phyloP scores from a whole-genome alignment of 2,113 vertebrate genomes.

The Sturnus vulgaris region DNA sequence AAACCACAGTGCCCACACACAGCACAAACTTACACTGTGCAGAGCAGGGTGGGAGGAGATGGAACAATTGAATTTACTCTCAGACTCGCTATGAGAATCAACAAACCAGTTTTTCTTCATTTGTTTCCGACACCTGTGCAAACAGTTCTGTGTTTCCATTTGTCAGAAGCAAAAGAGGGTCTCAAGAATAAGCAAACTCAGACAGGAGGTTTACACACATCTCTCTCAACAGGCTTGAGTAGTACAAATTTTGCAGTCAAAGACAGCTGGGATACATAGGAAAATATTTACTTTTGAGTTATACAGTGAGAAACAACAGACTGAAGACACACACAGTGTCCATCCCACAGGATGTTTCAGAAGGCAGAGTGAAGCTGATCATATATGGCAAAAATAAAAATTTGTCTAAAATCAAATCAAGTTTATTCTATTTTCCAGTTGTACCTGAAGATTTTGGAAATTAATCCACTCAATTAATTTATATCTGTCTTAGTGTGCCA shows the following conservation, averaged over 20 bases:
- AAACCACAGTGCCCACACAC: background rate
- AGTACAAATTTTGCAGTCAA: background rate
- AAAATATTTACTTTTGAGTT: background rate
- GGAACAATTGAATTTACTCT: background rate
- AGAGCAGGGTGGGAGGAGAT: background rate
- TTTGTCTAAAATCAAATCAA: background rate
- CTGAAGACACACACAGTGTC: background rate
- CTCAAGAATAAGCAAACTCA: background rate
- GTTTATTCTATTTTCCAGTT: background rate
- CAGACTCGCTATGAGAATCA: constrained; percentile 8
- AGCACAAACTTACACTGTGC: background rate
- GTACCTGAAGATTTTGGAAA: background rate
- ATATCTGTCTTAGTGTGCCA: background rate
- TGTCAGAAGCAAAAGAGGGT: background rate
- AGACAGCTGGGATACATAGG: background rate
- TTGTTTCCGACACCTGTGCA: constrained; percentile 20
- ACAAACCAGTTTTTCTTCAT: constrained; percentile 62
- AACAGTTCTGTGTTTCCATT: background rate
- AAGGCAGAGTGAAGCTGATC: background rate
- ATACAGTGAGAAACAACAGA: background rate
- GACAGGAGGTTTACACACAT: background rate
- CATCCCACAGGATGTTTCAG: background rate
- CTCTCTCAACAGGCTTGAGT: background rate
- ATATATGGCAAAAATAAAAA: background rate
- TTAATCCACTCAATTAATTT: background rate